Percentiles rank a stretch among this genome's conserved stretches.
Evolutionary conservation across 2,113 vertebrate species (phyloP).

Genomic region (Eurystomus gularis): DNA sequence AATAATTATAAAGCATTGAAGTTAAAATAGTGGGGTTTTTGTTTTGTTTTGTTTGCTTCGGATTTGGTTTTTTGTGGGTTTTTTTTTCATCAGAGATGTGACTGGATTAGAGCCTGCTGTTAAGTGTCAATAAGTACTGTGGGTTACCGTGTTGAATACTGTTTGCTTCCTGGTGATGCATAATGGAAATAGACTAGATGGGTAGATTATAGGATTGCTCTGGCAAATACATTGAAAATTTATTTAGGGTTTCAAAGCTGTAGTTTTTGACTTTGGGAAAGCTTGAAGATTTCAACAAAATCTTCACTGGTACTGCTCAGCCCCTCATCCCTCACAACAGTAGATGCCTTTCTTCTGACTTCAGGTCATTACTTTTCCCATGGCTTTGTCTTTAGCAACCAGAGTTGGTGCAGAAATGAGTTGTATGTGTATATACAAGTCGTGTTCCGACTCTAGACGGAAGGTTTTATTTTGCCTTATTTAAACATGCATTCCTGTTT

Average conservation of each 20-base stretch:
- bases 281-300: not conserved
- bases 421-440: not conserved
- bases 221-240: not conserved
- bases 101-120: not conserved
- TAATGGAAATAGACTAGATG: not conserved
- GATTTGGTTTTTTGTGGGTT: not conserved
- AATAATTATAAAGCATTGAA: not conserved
- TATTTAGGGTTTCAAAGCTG: not conserved
- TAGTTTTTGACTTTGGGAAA: not conserved
- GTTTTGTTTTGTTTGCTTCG: not conserved
- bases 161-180: not conserved
- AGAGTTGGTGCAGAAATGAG: not conserved
- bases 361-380: not conserved
- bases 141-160: slow-evolving; percentile 5
- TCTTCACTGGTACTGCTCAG: not conserved
- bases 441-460: not conserved
- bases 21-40: not conserved
- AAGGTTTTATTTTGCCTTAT: not conserved
- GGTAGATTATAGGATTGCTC: not conserved
- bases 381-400: not conserved
- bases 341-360: not conserved
- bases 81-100: not conserved
- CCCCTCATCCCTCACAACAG: not conserved
- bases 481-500: not conserved
- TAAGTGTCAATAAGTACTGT: not conserved